phyloP scores from a whole-genome alignment of 2,797 vertebrate genomes.

The Morus bassanus region DNA sequence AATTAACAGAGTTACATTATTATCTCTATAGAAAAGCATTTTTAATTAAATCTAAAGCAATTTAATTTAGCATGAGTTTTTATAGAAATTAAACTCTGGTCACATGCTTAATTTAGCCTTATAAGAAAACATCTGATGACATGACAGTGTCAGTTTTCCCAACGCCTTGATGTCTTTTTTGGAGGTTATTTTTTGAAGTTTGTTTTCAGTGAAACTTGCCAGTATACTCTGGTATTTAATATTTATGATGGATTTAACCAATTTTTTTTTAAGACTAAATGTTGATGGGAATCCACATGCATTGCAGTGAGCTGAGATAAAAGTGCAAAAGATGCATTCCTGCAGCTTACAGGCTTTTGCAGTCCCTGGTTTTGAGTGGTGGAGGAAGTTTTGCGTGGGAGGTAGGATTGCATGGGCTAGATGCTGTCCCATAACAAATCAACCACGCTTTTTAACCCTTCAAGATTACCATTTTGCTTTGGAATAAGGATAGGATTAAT shows the following conservation, averaged over 20 bases:
- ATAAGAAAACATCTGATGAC: conserved; percentile 48
- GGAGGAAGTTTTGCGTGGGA: not conserved
- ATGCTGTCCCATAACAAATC: not conserved
- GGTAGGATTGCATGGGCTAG: not conserved
- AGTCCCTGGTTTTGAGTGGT: not conserved
- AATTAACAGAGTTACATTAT: conserved; percentile 78
- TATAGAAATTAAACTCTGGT: conserved; percentile 70
- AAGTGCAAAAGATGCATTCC: not conserved
- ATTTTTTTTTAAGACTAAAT: not conserved
- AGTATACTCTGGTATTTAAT: not conserved
- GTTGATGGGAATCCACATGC: not conserved
- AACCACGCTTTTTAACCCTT: not conserved
- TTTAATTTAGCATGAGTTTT: conserved; percentile 74
- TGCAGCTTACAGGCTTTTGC: not conserved
- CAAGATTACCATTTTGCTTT: not conserved
- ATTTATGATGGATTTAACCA: conserved; percentile 28
- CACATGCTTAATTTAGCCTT: conserved; percentile 63
- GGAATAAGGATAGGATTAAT: not conserved
- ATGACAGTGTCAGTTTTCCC: conserved; percentile 10
- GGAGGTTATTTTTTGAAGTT: conserved; percentile 44
- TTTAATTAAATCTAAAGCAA: conserved; percentile 79
- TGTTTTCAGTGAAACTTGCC: conserved; percentile 52
- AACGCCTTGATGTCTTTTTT: conserved; percentile 14
- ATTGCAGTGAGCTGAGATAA: not conserved
- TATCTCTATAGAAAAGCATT: conserved; percentile 75